phyloP scores from a whole-genome alignment of 2,113 vertebrate genomes.

The Erpornis zantholeuca region DNA sequence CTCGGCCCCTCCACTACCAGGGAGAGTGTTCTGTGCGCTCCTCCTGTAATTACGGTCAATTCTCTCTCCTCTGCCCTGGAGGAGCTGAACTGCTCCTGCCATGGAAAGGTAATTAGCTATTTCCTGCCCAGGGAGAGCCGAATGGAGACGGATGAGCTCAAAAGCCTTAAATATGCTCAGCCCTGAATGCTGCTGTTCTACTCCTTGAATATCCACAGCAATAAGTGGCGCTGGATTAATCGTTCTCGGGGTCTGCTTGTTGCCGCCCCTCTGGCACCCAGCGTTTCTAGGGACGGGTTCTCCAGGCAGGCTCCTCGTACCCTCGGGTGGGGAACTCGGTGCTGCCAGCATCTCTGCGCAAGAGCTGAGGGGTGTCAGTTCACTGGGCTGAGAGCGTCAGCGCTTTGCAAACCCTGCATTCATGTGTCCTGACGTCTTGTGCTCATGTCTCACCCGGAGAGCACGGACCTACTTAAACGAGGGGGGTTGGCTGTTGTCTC shows the following conservation, averaged over 20 bases:
- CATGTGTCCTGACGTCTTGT: accelerated
- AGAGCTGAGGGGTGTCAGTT: not conserved
- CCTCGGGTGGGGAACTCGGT: not conserved
- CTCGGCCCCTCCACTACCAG: not conserved
- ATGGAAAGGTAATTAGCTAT: slow-evolving; percentile 34
- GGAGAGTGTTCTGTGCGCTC: not conserved
- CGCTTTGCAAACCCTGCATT: not conserved
- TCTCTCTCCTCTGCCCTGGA: not conserved
- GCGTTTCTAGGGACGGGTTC: not conserved
- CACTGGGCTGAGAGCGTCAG: not conserved
- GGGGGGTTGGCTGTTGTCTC: not conserved
- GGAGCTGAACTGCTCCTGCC: not conserved
- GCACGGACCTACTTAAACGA: accelerated
- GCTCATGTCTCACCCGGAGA: not conserved
- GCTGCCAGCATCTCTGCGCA: not conserved
- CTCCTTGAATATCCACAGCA: not conserved
- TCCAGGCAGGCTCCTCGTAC: not conserved
- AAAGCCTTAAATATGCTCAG: not conserved
- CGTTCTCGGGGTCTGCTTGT: not conserved
- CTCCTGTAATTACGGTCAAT: not conserved
- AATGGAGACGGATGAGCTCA: not conserved
- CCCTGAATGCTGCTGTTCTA: not conserved
- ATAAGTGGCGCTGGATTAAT: not conserved
- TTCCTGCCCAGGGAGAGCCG: not conserved
- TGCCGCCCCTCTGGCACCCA: not conserved